Conservation (phyloP, 2,113 vertebrate genomes). For the Caretta caretta region DNA sequence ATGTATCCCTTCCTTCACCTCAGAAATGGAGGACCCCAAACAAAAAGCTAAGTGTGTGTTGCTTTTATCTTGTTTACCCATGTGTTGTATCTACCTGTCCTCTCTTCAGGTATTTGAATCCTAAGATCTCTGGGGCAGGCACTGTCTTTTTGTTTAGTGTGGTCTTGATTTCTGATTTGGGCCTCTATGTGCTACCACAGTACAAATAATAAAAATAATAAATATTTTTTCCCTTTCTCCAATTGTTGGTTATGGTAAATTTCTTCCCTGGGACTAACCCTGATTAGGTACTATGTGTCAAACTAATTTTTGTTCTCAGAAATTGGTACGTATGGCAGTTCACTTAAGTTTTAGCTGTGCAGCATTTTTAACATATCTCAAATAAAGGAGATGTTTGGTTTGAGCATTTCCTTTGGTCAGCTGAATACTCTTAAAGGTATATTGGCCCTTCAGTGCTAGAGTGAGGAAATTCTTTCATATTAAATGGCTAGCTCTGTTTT, state of each 20-base stretch:
- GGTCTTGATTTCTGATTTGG: neutral
- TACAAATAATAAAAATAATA: rapidly evolving
- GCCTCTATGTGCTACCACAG: neutral
- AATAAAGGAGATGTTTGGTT: neutral
- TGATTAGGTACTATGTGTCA: neutral
- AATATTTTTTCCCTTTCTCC: neutral
- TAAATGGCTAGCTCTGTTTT: neutral
- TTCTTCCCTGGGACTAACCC: neutral
- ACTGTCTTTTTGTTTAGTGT: neutral
- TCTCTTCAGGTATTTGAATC: neutral
- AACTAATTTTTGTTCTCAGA: neutral
- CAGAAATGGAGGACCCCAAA: neutral
- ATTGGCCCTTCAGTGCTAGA: neutral
- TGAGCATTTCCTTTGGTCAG: neutral
- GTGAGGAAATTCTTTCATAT: neutral
- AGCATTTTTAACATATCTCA: neutral
- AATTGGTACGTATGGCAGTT: neutral
- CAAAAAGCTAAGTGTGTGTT: neutral
- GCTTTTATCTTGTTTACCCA: neutral
- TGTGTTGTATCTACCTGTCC: neutral
- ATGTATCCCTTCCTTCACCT: neutral
- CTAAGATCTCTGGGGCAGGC: neutral
- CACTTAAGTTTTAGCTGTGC: neutral
- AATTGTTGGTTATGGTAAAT: neutral
- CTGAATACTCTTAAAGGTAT: neutral